phyloP scores from a whole-genome alignment of 2,888 invertebrate genomes.

The Aphodius sticticus region DNA sequence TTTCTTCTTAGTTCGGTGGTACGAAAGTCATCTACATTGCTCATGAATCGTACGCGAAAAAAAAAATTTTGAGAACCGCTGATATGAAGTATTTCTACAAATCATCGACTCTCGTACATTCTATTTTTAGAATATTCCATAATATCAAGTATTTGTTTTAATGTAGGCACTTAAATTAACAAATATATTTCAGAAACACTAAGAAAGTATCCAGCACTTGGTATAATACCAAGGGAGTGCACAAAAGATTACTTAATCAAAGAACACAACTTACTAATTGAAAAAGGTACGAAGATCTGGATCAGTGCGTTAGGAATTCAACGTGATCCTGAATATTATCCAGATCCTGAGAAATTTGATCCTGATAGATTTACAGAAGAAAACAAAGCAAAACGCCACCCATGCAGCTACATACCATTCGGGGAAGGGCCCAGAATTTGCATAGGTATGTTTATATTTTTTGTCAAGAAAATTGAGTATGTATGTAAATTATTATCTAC shows the following conservation, averaged over 20 bases:
- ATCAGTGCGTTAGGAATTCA: constrained; percentile 28
- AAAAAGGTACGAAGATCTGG: constrained; percentile 23
- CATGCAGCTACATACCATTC: constrained; percentile 28
- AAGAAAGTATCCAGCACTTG: constrained; percentile 29
- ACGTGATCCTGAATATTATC: constrained; percentile 31
- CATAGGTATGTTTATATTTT: constrained; percentile 23
- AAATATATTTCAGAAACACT: constrained; percentile 30
- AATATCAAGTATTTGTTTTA: no score
- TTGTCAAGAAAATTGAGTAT: no score
- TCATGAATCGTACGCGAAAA: no score
- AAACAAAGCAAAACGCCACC: constrained; percentile 27
- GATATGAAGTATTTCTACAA: no score
- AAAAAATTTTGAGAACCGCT: no score
- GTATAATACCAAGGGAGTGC: constrained; percentile 22
- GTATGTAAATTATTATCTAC: no score
- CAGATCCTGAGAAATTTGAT: constrained; percentile 31
- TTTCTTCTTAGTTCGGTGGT: no score
- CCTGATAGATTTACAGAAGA: constrained; percentile 30
- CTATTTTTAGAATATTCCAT: no score
- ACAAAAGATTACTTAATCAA: constrained; percentile 26
- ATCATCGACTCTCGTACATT: no score
- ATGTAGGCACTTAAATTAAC: no score
- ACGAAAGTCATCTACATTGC: no score
- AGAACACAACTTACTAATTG: constrained; percentile 14
- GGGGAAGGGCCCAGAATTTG: constrained; percentile 35